Evolutionary conservation across 2,113 vertebrate genomes (phyloP), one percentile per base, ranked within the genome.

Genomic region (Paraplagusia blochii): DNA sequence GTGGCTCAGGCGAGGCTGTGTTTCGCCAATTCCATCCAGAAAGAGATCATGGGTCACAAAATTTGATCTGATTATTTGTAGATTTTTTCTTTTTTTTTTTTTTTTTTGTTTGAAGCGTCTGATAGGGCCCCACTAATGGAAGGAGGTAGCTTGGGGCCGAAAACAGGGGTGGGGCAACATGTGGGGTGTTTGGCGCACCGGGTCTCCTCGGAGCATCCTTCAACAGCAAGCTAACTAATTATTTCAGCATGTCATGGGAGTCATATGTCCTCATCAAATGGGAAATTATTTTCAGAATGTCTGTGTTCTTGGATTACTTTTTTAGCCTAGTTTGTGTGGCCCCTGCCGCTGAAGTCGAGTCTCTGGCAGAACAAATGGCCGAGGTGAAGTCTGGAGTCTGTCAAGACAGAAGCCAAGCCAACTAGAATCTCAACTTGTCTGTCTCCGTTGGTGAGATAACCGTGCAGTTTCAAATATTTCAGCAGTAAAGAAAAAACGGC

Each of bases 221-320:
- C 65, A 79, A n/a, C 74, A 74, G 80, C 62, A 81, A 79, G 74
- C 71, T 77, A 79, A 74, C 82, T 87, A 89, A 91, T 88, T 88
- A 88, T 76, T 91, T 88, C 88, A 90, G 69, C 71, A 87, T 89
- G 89, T 75, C 72, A 58, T 35, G 13, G 75, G 76, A 69, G 66
- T 90, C 77, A 66, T 72, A 80, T 89, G 88, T 89, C 88, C 74
- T 92, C 87, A 88, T 89, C 80, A 84, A 82, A 85, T 74, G 77
- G 80, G 78, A 87, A 88, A 89, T 86, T 58, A 80, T 86, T 89
- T 90, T 82, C 44, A 63, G 71, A 72, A 79, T 34, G 58, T 74
- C 76, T 85, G 72, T 42, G 54, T 72, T 83, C 83, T 90, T 75
- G 56, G 53, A 74, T 86, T 85, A 85, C 67, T 68, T 72, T 75